Evolutionary conservation across 2,797 vertebrate genomes (phyloP), one percentile per base, ranked within the genome.

Genomic region (Macropodus opercularis): DNA sequence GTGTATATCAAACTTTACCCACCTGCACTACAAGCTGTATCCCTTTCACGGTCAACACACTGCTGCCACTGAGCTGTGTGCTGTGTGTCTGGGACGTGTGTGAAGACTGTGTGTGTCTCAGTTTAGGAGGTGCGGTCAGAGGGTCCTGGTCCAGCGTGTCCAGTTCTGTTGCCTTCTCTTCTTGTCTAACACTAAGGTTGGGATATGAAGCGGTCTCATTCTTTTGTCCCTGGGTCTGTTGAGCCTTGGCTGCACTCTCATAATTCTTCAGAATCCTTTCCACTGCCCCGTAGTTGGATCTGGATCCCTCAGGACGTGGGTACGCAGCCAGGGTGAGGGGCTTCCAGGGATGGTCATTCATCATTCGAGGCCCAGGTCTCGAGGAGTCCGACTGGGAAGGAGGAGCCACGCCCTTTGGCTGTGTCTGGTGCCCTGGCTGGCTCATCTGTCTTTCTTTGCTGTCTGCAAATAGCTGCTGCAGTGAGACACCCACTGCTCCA

Each of bases 201-300:
- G 80, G 72, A 64, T 59, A 72, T 11, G 74, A 52, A 35, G 21
- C 18, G 31, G 18, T 62, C 43, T 80, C 56, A 5, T 44, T 70
- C 48, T 53, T 56, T 39, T 64, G 68, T 42, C 36, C 62, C 32
- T 91, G 90, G 55, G 85, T 88, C 71, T 87, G 87, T 0, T 80
- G 46, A 48, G 91, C 85, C 79, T 88, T 82, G 32, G 62, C 91
- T 32, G 94, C 88, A 32, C 85, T 92, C 85, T 98, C 94, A 24
- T 96, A 98, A 77, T 92, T 95, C 91, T 94, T 96, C 80, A 99
- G 80, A 79, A 98, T 94, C 81, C 94, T 94, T 85, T 98, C 95
- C 67, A 98, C 92, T 39, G 96, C 96, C 12, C 96, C 95, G 3
- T 98, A 98, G 90, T 99, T 98, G 1, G 97, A 99, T 69, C 93